These are phyloP conservation scores for Trachemys scripta DNA, from an alignment of 2,113 vertebrate genomes.

Conservation along the genomic window DNA sequence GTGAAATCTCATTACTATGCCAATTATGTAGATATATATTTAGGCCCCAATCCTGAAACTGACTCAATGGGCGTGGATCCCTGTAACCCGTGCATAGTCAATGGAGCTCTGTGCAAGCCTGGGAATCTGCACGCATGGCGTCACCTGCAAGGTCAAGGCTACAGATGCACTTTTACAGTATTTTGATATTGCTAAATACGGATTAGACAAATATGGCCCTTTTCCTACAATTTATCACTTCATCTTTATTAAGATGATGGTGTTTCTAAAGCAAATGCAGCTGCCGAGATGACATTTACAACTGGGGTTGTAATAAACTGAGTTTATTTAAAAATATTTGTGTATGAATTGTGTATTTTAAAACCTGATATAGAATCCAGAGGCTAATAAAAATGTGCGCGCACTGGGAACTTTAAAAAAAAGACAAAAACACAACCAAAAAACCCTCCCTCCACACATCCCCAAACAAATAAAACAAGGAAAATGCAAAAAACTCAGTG, in stretches of 20 bases:
- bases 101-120: neutral
- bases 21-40: neutral
- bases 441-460: neutral
- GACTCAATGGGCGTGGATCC: neutral
- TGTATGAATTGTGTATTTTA: neutral
- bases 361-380: neutral
- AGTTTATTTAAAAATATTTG: neutral
- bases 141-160: neutral
- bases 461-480: neutral
- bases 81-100: neutral
- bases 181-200: neutral
- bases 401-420: neutral
- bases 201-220: neutral
- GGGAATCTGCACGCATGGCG: neutral
- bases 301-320: neutral
- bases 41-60: neutral
- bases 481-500: neutral
- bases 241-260: neutral
- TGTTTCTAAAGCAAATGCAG: neutral
- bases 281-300: neutral
- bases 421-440: neutral
- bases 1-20: neutral
- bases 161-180: neutral
- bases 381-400: neutral
- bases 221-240: fast-evolving